These are phyloP conservation scores for Cerastoderma edule DNA, from an alignment of 2,888 invertebrate genomes.

Conservation along the genomic window DNA sequence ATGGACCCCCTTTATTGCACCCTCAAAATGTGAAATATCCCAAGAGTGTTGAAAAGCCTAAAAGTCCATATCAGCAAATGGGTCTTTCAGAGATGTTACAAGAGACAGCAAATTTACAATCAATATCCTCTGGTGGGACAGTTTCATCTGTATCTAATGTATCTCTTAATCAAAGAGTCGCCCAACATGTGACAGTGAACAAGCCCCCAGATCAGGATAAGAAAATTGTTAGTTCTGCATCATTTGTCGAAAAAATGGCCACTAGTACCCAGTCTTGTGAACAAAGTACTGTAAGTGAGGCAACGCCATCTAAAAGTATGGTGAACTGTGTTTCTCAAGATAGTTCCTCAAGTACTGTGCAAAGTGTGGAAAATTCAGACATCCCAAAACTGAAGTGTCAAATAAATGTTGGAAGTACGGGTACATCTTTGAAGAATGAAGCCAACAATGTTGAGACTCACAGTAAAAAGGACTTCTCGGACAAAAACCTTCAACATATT, in stretches of 20 bases:
- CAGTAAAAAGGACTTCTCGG: not conserved
- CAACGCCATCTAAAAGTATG: constrained; percentile 3
- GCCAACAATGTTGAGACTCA: not conserved
- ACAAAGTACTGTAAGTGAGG: not conserved
- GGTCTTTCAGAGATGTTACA: constrained; percentile 61
- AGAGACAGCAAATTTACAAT: constrained; percentile 54
- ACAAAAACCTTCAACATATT: not conserved
- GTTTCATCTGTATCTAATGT: constrained; percentile 5
- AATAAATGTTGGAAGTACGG: constrained; percentile 19
- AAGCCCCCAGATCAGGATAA: constrained; percentile 14
- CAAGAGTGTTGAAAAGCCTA: constrained; percentile 39
- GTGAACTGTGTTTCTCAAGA: constrained; percentile 23
- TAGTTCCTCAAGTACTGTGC: not conserved
- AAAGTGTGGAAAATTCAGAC: constrained; percentile 39
- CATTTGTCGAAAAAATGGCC: constrained; percentile 12
- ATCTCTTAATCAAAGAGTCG: constrained; percentile 10
- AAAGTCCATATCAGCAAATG: constrained; percentile 55
- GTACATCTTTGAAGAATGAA: not conserved
- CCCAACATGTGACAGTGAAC: not conserved
- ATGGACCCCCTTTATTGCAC: constrained; percentile 47
- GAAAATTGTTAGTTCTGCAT: not conserved
- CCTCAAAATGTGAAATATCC: constrained; percentile 48
- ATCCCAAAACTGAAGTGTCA: constrained; percentile 54
- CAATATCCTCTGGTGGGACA: constrained; percentile 24
- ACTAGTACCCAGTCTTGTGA: constrained; percentile 1